Evolutionary conservation across 2,113 vertebrate genomes (phyloP), one percentile per base, ranked within the genome.

Genomic region (Sceloporus tristichus): DNA sequence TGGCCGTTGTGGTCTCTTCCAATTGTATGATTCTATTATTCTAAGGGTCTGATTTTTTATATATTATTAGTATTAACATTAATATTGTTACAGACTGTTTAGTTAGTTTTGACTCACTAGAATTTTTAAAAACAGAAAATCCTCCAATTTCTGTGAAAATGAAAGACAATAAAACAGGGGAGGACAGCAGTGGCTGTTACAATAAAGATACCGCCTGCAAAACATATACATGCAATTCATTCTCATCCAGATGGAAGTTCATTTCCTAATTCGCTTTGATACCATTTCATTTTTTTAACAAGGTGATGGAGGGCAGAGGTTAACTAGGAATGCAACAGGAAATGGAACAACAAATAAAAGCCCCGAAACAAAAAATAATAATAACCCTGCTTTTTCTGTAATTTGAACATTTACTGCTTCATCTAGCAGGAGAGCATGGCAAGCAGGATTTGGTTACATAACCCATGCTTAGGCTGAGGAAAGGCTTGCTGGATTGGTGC

Each of bases 271-370:
- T 92, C 87, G 86, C 91, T 95, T 94, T 92, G 91, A 93, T 88
- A 88, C 62, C 42, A 34, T 82, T 87, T 18, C 18, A 23, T 84
- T 93, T 84, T 68, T 92, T 92, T 94, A 92, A 80, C 70, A 88
- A 92, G 88, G 76, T 4, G 25, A 65, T 23, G 90, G 90, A 88
- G 79, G 88, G 75, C 88, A 93, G 90, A 94, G 90, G 89, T 93
- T 95, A 95, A 95, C 90, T 88, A 91, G 89, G 75, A 92, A 95
- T 88, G 85, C 85, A 93, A 92, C 88, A 94, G 94, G 93, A 96
- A 95, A 95, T 94, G 91, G 93, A 95, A 95, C 90, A 93, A 95
- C 91, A 94, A 95, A 94, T 95, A 93, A 93, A 96, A 96, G 19
- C 76, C 92, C 88, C 88, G 82, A 93, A 92, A 91, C 70, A 91